Percentiles rank a stretch among this genome's conserved stretches.
Evolutionary conservation across 2,797 vertebrate genomes (phyloP).

Genomic region (Cheirogaleus major): DNA sequence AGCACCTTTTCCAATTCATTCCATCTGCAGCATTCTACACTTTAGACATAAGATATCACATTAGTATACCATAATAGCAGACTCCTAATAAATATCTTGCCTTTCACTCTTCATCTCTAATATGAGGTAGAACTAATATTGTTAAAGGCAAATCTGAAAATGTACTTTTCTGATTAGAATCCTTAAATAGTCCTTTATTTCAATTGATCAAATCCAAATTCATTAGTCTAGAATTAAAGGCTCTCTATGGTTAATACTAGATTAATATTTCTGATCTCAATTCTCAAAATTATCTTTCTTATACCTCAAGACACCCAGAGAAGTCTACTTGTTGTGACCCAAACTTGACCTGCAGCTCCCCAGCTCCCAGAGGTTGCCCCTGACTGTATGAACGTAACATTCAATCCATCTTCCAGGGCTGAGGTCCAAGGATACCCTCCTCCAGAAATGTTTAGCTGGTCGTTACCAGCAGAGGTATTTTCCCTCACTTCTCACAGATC

Average conservation of each 20-base stretch:
- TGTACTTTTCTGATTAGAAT: neutral
- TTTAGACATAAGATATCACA: neutral
- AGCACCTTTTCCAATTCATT: neutral
- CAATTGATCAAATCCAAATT: neutral
- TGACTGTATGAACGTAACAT: neutral
- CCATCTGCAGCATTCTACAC: neutral
- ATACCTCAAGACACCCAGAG: neutral
- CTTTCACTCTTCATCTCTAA: neutral
- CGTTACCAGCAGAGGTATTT: neutral
- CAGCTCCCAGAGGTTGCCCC: neutral
- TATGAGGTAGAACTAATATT: neutral
- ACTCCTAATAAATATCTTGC: neutral
- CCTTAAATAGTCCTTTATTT: neutral
- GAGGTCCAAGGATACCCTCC: rapidly evolving
- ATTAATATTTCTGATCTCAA: neutral
- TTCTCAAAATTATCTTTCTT: neutral
- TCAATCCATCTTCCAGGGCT: neutral
- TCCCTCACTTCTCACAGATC: neutral
- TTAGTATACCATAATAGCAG: neutral
- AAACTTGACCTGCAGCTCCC: neutral
- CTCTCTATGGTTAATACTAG: neutral
- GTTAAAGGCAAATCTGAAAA: neutral
- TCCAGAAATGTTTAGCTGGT: neutral
- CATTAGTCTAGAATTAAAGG: neutral
- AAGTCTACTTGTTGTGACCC: neutral